Evolutionary conservation across 2,888 invertebrate genomes (phyloP), one percentile per base, ranked within the genome.

Genomic region (Diogma glabrata): DNA sequence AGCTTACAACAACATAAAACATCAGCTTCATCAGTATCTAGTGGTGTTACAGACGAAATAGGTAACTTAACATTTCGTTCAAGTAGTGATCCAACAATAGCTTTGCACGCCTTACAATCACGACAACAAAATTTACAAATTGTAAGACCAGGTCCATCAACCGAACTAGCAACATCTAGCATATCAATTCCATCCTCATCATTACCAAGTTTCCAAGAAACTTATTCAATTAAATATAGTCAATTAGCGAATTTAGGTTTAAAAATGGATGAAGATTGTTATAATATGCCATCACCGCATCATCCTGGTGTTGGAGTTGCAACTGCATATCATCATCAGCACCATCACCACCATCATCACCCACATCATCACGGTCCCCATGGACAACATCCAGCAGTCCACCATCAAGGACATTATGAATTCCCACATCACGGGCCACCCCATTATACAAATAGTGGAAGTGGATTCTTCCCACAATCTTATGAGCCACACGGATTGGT

Each of bases 201-300:
- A 46, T 70, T 89, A 62, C 89, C 89, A 56, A 88, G 88, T 72
- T 89, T 89, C 72, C 87, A 90, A 73, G 90, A 90, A 72, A 90
- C 87, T 23, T 88, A 88, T 69, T 85, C 86, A 53, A 79, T 86
- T 47, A 81, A 84, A 56, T 84, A 84, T 64, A 78, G 78, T 54
- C 79, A 77, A 67, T 74, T 80, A 65, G 75, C 77, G 60, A 63
- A 64, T 51, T 75, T 81, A 60, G 81, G 81, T 24, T 79, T 86
- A 61, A 88, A 88, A 71, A 87, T 88, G 87, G 88, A 88, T 66
- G 88, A 88, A 63, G 88, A 87, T 61, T 86, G 86, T 64, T 87
- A 82, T 66, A 83, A 84, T 63, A 77, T 80, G 65, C 64, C 78
- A 67, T 52, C 69, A 67, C 51, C 53, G 28, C 57, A 56, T 17